Evolutionary conservation across 92 coral and sea anemone genomes (phyloP), one percentile per base, ranked within the genome.

Genomic region (Phymanthus crucifer): DNA sequence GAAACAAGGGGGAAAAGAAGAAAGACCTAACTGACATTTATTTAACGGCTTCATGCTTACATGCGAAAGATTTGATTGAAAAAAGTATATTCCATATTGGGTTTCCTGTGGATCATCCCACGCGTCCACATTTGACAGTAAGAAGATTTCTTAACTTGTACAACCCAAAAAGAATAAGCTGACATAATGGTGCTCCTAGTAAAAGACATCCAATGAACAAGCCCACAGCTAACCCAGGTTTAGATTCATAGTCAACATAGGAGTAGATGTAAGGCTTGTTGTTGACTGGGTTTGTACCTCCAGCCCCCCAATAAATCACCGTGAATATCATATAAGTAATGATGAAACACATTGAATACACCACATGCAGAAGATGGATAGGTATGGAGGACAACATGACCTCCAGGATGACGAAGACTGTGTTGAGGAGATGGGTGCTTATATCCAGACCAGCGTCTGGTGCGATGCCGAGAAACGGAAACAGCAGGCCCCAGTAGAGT

Each of bases 271-370:
- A 92, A 0, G 97, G 89, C 35, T 85, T 45, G 23, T 85, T 84
- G 24, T 69, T 45, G 69, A 74, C 31, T 1, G 89, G 85, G 71
- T 89, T 88, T 4, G 89, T 85, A 4, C 97, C 98, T 12, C 83
- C 91, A 23, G 70, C 89, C 11, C 92, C 98, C 97, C 97, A 95
- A 80, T 85, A 95, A 12, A 93, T 72, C 19, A 89, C 95, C 24
- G 92, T 86, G 65, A 90, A 83, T n/a, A 93, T 31, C n/a, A 80
- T 18, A 71, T 95, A 95, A 10, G 40, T 73, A 18, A 73, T 35
- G 6, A 87, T 81, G 67, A 90, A 76, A 33, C 76, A 27, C 83
- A 78, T 57, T 16, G 89, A 80, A 61, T 93, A 93, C 45, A 95
- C 34, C 65, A 84, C 54, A 61, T 95, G 98, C 47, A 95, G 85